Base-by-base conservation (phyloP, 2,888 invertebrate species). In the Gymnosoma rotundatum region DNA sequence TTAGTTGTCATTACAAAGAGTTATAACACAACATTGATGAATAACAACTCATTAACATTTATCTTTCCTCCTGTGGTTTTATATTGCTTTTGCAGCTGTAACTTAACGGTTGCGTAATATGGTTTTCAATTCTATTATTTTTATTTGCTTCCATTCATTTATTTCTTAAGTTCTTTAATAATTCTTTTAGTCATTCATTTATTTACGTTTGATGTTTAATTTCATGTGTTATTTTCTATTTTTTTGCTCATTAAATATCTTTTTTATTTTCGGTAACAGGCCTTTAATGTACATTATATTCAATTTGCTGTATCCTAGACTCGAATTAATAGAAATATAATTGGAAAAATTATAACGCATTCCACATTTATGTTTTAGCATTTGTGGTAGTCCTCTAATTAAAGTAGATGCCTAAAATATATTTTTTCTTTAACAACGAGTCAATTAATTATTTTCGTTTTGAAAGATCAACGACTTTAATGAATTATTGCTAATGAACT, bases 1-100 rank as follows among this genome's bases (percentile, higher is more conserved):
- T 83, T 79, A 79, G 83, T 83, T 83, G 83, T 79, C 79, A 79
- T 79, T 83, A 83, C 79, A 79, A 52, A 58, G 52, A 73, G 50
- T 78, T 75, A 60, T 60, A 75, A 64, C 52, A 83, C 67, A 78
- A 70, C 50, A 56, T 63, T 73, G 73, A 83, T 78, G 83, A 74
- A 83, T 73, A 78, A 74, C 73, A 83, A 78, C 78, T 83, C 73
- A 83, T 83, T 83, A 78, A 78, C 32, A 64, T 42, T 56, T 70
- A 14, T 63, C 45, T 18, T 60, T 38, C 18, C 60, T 16, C 25
- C 52, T 73, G 16, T 63, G 8, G 8, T 20, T 63, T 20, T n/a
- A 61, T 73, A 76, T 58, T 52, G 61, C 61, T 67, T 32, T 58
- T 58, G 54, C 38, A 58, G 48, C 20, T 82, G 60, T 61, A 66